Percentiles rank a stretch among this genome's conserved stretches.
These are phyloP conservation scores for Lophius piscatorius DNA, from an alignment of 2,113 vertebrate species.

Conservation along the genomic window DNA sequence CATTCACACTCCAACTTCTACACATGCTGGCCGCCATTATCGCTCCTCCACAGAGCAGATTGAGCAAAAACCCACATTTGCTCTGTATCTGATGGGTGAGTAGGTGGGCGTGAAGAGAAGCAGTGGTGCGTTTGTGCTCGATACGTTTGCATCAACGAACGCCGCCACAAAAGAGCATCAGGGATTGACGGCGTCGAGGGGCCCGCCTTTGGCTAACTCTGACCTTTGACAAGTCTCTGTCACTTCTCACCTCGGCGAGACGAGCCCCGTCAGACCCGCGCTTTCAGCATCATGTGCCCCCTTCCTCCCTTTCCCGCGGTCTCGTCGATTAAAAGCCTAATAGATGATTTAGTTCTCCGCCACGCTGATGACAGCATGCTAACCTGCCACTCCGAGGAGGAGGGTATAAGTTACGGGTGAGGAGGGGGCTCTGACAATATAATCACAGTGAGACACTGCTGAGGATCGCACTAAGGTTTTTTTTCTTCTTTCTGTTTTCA, in stretches of 20 bases:
- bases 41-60: too few relatives aligned
- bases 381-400: slow-evolving; percentile 58
- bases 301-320: slow-evolving; percentile 42
- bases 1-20: too few relatives aligned
- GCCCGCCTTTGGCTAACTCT: slow-evolving; percentile 70
- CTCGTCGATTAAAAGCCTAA: slow-evolving; percentile 74
- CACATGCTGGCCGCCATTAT: too few relatives aligned
- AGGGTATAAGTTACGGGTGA: slow-evolving; percentile 59
- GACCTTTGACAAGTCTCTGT: slow-evolving; percentile 76
- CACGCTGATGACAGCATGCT: slow-evolving; percentile 71
- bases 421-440: slow-evolving; percentile 61
- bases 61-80: too few relatives aligned
- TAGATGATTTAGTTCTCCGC: slow-evolving; percentile 75
- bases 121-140: too few relatives aligned
- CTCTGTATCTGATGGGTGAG: too few relatives aligned
- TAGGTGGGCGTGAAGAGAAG: too few relatives aligned
- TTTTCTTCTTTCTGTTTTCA: slow-evolving; percentile 58
- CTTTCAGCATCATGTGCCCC: slow-evolving; percentile 40
- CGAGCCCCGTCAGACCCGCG: slow-evolving; percentile 63
- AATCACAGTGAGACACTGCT: slow-evolving; percentile 62
- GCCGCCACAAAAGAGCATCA: slow-evolving; percentile 61
- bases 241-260: slow-evolving; percentile 75
- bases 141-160: slow-evolving; percentile 55
- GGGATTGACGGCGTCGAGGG: slow-evolving; percentile 49
- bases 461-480: too few relatives aligned